Conservation (phyloP, 2,113 vertebrate species). For the Panthera leo region DNA sequence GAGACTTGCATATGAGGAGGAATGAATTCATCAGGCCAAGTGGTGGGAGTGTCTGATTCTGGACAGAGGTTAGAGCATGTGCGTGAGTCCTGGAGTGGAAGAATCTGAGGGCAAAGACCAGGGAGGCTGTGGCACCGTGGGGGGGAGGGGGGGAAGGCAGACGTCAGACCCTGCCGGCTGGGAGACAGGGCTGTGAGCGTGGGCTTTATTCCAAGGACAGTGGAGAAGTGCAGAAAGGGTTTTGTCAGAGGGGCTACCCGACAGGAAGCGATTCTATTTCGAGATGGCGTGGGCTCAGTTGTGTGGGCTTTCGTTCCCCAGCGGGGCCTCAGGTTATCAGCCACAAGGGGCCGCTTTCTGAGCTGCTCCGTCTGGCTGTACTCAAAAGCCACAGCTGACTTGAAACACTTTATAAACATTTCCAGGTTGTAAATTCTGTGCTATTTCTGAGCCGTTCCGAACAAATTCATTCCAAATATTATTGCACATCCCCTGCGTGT, state of each 20-base stretch:
- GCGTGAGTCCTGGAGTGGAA: not conserved
- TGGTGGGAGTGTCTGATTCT: not conserved
- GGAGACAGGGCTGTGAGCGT: fast-evolving
- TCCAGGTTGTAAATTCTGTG: not conserved
- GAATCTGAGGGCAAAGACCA: not conserved
- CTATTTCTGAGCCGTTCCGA: not conserved
- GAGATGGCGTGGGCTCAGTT: not conserved
- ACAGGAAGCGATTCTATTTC: fast-evolving
- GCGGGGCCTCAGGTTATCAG: not conserved
- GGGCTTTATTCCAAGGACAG: not conserved
- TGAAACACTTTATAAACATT: not conserved
- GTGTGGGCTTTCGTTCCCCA: fast-evolving
- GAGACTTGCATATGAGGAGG: not conserved
- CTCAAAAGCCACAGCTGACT: not conserved
- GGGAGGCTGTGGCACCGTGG: fast-evolving
- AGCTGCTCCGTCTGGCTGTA: not conserved
- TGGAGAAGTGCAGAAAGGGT: not conserved
- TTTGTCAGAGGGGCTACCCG: not conserved
- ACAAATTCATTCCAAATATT: not conserved
- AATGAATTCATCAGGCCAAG: not conserved
- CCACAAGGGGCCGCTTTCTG: not conserved
- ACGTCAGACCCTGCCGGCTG: fast-evolving
- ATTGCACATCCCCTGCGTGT: too few relatives aligned
- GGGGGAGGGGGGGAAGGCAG: fast-evolving
- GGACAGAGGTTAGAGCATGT: fast-evolving